These are phyloP conservation scores for Ametastegia equiseti DNA, from an alignment of 2,888 invertebrate genomes.

Conservation along the genomic window DNA sequence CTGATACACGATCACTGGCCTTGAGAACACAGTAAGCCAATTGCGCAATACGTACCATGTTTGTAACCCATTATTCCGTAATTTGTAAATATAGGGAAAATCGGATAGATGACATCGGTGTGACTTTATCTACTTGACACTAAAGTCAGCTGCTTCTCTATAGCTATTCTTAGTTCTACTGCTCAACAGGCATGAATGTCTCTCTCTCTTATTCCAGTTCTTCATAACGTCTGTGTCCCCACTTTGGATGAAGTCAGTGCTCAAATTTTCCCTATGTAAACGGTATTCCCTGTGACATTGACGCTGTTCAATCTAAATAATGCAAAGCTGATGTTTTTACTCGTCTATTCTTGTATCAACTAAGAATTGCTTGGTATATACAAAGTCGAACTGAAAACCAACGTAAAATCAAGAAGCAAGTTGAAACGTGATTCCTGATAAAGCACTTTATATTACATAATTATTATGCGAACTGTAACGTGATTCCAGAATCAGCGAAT, in stretches of 20 bases:
- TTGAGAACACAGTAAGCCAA: neutral
- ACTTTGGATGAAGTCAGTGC: too few relatives aligned
- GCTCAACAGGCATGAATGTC: neutral
- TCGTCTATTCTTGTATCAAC: too few relatives aligned
- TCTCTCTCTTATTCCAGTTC: neutral
- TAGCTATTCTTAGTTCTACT: neutral
- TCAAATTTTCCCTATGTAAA: neutral
- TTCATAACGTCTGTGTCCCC: neutral
- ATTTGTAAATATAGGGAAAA: neutral
- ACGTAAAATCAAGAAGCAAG: too few relatives aligned
- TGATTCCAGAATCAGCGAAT: too few relatives aligned
- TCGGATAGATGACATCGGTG: neutral
- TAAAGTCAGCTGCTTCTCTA: neutral
- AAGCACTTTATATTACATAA: too few relatives aligned
- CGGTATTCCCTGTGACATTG: neutral
- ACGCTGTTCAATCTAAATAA: neutral
- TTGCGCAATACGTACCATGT: constrained; percentile 32
- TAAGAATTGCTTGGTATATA: too few relatives aligned
- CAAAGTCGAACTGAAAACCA: too few relatives aligned
- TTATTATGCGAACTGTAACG: too few relatives aligned
- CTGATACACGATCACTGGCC: too few relatives aligned
- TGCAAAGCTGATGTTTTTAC: too few relatives aligned
- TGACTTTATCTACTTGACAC: constrained; percentile 51
- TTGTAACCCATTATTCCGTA: constrained; percentile 15
- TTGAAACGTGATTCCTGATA: too few relatives aligned